phyloP scores from a whole-genome alignment of 2,888 invertebrate species.

The Choristoneura rosaceana region DNA sequence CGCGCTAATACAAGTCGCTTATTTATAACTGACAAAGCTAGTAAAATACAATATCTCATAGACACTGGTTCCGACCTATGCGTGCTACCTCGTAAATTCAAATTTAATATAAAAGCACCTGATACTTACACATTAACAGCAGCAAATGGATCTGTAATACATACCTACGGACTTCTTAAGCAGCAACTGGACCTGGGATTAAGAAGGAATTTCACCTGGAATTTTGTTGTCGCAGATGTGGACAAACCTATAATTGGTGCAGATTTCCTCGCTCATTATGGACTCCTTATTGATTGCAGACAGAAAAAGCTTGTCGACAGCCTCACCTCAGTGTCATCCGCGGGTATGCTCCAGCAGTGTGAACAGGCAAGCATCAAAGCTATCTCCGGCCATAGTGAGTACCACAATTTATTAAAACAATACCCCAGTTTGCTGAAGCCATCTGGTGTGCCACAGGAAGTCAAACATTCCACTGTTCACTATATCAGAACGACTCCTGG shows the following conservation, averaged over 20 bases:
- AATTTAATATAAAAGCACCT: no score
- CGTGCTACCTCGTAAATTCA: no score
- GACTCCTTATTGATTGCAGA: slow-evolving; percentile 37
- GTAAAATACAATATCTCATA: slow-evolving; percentile 47
- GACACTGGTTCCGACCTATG: no score
- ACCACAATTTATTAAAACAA: slow-evolving; percentile 10
- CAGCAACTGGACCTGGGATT: slow-evolving; percentile 33
- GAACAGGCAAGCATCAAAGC: slow-evolving; percentile 9
- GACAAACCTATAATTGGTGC: no score
- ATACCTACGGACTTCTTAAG: slow-evolving; percentile 22
- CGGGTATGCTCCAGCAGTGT: background rate
- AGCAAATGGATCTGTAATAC: no score
- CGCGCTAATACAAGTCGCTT: slow-evolving; percentile 45
- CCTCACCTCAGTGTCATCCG: slow-evolving; percentile 17
- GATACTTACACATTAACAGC: no score
- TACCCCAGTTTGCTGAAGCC: slow-evolving; percentile 18
- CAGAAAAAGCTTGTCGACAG: slow-evolving; percentile 35
- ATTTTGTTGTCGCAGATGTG: slow-evolving; percentile 35
- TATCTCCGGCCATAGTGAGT: slow-evolving; percentile 7
- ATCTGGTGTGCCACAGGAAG: slow-evolving; percentile 5
- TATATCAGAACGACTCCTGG: slow-evolving; percentile 48
- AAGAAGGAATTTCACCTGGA: slow-evolving; percentile 33
- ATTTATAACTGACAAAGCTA: slow-evolving; percentile 47
- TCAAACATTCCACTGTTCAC: slow-evolving; percentile 46
- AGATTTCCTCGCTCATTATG: slow-evolving; percentile 31